These are phyloP conservation scores for Conus canariensis DNA, from an alignment of 2,888 invertebrate genomes.

Conservation along the genomic window DNA sequence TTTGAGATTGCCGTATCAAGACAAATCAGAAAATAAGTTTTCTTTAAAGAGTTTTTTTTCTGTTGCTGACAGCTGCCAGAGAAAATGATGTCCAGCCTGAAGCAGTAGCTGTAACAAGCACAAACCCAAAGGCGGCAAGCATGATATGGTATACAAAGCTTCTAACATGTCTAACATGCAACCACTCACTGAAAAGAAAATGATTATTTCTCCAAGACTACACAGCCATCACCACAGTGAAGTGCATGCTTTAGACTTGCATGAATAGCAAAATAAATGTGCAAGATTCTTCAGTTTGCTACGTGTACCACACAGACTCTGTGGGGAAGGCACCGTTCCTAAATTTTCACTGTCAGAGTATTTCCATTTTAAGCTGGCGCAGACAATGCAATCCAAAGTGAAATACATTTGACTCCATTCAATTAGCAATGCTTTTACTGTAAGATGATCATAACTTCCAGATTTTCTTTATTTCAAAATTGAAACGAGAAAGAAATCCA, in stretches of 20 bases:
- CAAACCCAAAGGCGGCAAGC: neutral
- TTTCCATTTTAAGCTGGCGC: too few relatives aligned
- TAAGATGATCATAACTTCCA: neutral
- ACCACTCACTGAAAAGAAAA: neutral
- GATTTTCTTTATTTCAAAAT: neutral
- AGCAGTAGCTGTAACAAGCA: neutral
- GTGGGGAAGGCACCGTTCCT: neutral
- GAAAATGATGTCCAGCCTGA: neutral
- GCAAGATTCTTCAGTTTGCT: too few relatives aligned
- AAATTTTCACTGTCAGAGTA: neutral
- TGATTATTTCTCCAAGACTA: neutral
- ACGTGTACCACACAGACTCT: too few relatives aligned
- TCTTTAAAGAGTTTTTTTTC: too few relatives aligned
- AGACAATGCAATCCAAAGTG: too few relatives aligned
- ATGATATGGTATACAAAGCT: neutral
- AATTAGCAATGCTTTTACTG: too few relatives aligned
- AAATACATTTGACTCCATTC: too few relatives aligned
- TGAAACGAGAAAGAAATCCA: neutral
- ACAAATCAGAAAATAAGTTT: too few relatives aligned
- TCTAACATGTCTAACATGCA: conserved; percentile 22
- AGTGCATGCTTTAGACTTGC: too few relatives aligned
- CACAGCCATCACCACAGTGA: neutral
- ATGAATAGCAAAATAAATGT: too few relatives aligned
- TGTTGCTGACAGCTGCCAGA: neutral
- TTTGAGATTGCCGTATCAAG: too few relatives aligned